Base-by-base conservation (phyloP, 2,888 invertebrate genomes). In the Eudemis profundana region DNA sequence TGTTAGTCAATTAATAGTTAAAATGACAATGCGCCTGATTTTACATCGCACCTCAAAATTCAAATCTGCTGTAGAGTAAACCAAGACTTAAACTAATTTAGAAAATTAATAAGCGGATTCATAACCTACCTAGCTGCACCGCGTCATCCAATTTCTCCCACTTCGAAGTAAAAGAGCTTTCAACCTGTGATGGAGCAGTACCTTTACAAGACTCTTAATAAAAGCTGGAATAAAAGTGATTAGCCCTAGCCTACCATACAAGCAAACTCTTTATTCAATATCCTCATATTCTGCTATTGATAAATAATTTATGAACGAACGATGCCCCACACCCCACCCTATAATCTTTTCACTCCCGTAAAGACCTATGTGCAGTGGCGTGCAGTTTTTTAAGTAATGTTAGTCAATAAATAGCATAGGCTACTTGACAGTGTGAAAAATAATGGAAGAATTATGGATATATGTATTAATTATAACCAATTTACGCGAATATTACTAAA, bases 141-240 rank as follows among this genome's bases (percentile, higher is more conserved):
- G 95, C 95, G 87, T 95, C 95, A 93, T 97, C 97, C 93, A 96
- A 93, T 90, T 93, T 94, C 93, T 98, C 98, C 98, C 98, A 98
- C 92, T 96, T 96, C 81, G 93, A 93, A 51, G 92, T 85, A 89
- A 93, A 92, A 82, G 84, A 81, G 84, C 77, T 88, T 85, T 90
- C 87, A 78, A 92, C 92, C 92, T 93, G 92, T 84, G 81, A 77
- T 77, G 79, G 81, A 79, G 84, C 83, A 85, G 84, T 85, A 85
- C 77, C 86, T 87, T 85, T 60, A 65, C 53, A 82, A 78, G 75
- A 79, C 74, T 89, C 88, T 89, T 81, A 88, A 63, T 65, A 78
- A 82, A 87, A 73, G 90, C 91, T 91, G 91, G 79, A 91, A 92
- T 84, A 86, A 88, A 92, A 76, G 61, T 75, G 72, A 82, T 91